phyloP scores from a whole-genome alignment of 2,113 vertebrate genomes.

The Archilochus colubris region DNA sequence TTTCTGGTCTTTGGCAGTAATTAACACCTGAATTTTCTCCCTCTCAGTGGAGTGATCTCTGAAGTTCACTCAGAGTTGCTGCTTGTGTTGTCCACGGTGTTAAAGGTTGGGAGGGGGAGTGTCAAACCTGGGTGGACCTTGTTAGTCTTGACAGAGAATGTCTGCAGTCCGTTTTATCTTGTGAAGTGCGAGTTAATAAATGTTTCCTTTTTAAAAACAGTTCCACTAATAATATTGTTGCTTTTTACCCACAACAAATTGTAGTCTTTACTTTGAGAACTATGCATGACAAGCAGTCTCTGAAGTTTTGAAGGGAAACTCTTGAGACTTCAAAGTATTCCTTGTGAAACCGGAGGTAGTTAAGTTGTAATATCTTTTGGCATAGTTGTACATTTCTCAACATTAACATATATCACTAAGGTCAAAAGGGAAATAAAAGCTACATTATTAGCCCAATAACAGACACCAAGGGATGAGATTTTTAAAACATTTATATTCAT shows the following conservation, averaged over 20 bases:
- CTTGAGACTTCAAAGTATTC: background rate
- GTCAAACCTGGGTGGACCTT: background rate
- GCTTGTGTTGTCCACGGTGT: background rate
- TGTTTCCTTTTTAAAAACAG: background rate
- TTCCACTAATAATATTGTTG: background rate
- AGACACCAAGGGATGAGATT: background rate
- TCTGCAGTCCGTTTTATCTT: background rate
- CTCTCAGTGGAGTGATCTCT: background rate
- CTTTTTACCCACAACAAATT: background rate
- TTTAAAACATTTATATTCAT: background rate
- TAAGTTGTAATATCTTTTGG: background rate
- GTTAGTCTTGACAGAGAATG: background rate
- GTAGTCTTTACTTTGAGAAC: background rate
- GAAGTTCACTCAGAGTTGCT: background rate
- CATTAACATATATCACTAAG: background rate
- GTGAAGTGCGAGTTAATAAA: slow-evolving; percentile 17
- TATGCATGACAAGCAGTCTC: background rate
- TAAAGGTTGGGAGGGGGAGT: background rate
- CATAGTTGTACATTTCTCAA: background rate
- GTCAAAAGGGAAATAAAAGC: background rate
- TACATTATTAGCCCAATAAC: background rate
- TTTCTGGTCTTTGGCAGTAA: background rate
- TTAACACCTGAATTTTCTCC: background rate
- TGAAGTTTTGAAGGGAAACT: background rate
- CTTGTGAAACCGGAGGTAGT: background rate